Evolutionary conservation across 2,113 vertebrate genomes (phyloP), one percentile per base, ranked within the genome.

Genomic region (Micronisus gabar): DNA sequence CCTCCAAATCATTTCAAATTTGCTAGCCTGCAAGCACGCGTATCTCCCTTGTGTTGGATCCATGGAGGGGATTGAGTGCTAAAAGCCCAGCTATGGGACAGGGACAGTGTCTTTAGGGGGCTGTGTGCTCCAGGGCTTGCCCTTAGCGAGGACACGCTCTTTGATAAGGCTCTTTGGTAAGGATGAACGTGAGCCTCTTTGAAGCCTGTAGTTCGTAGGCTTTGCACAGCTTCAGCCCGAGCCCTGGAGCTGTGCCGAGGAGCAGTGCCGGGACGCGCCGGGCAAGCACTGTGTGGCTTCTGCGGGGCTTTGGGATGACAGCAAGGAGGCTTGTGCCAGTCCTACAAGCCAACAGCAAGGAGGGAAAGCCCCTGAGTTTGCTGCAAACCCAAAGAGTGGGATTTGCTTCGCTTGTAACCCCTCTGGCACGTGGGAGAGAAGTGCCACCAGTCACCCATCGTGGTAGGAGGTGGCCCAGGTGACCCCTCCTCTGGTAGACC

Each of bases 211-310:
- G 19, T 15, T 90, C 50, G 0, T 0, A 10, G 7, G 59, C 70
- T 67, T 45, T 15, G 13, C 68, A 38, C 43, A 10, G 74, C 63
- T 55, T 80, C 76, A 22, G 50, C 52, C 86, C 67, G 13, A 53
- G 45, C 1, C 50, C 75, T 36, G 58, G 81, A 56, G 58, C 75
- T 21, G 14, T 41, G 80, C 75, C 4, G 23, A 48, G 71, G 36
- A 55, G 55, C 68, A 4, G 88, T 13, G 19, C 80, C 10, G 5
- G 67, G 65, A 40, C 1, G 2, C 1, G 10, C 23, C 1, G 2
- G 55, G 22, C 2, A 10, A 74, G 52, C 9, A 0, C 58, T 3
- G 2, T 1, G 11, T 22, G 66, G 48, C 20, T 27, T 50, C 81
- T 50, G 29, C 3, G 2, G 23, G 18, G 66, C 32, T 65, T 56